These are phyloP conservation scores for Itoplectis maculator DNA, from an alignment of 2,888 invertebrate species.

Conservation along the genomic window DNA sequence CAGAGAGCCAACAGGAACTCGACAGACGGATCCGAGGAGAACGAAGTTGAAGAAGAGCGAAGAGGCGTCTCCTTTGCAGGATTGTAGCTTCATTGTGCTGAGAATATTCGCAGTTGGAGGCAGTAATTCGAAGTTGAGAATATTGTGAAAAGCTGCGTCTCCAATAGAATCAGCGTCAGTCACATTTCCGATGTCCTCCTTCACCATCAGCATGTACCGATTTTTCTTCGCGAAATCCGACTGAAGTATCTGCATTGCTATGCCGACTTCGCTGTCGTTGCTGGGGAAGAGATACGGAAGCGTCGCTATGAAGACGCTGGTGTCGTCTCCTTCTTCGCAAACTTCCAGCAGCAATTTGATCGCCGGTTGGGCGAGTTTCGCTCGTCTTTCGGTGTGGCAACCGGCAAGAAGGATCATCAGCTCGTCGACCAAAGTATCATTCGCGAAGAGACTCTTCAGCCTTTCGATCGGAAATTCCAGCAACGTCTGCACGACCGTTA, in stretches of 20 bases:
- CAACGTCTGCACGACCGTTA: conserved; percentile 87
- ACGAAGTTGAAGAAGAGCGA: conserved; percentile 81
- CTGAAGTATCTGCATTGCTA: conserved; percentile 84
- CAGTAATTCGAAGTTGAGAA: conserved; percentile 78
- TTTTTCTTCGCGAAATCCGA: conserved; percentile 84
- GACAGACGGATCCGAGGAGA: conserved; percentile 80
- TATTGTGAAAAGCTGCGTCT: conserved; percentile 80
- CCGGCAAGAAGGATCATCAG: conserved; percentile 77
- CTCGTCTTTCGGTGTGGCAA: conserved; percentile 75
- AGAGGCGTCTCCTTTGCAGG: conserved; percentile 77
- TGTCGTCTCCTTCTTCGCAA: conserved; percentile 84
- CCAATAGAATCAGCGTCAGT: conserved; percentile 75
- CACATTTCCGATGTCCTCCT: conserved; percentile 72
- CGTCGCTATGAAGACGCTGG: conserved; percentile 86
- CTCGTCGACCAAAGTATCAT: conserved; percentile 78
- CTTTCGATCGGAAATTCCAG: conserved; percentile 77
- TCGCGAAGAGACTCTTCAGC: conserved; percentile 74
- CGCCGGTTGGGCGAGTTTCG: conserved; percentile 77
- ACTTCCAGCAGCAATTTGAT: conserved; percentile 79
- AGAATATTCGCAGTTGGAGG: conserved; percentile 78
- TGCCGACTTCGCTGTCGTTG: conserved; percentile 82
- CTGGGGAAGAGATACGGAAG: conserved; percentile 88
- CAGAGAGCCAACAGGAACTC: conserved; percentile 79
- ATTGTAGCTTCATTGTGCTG: conserved; percentile 76
- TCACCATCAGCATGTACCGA: conserved; percentile 77